A percentile compares a stretch with the other conserved stretches of the same genome.
phyloP scores from a whole-genome alignment of 2,888 invertebrate genomes.

The Drosophila nr. fundita region DNA sequence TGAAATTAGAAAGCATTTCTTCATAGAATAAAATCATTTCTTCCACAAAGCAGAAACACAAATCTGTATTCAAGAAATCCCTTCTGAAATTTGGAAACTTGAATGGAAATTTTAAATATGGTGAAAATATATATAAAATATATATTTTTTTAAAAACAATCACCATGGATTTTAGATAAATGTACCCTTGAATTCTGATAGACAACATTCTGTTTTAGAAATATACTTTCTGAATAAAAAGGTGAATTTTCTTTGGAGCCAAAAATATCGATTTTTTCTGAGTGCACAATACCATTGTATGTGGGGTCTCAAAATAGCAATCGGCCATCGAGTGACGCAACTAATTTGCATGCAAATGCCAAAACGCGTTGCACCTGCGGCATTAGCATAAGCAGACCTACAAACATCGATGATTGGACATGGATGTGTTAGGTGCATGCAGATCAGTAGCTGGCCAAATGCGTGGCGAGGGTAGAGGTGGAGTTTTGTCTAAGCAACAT shows the following conservation, averaged over 20 bases:
- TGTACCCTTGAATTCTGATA: background rate
- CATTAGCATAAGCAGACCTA: conserved; percentile 68
- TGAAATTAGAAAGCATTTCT: background rate
- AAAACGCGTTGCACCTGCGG: conserved; percentile 75
- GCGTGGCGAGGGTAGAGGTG: background rate
- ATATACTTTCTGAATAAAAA: background rate
- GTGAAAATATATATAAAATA: background rate
- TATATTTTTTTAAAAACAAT: background rate
- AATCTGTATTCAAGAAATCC: background rate
- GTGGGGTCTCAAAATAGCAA: conserved; percentile 1
- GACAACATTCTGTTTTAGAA: background rate
- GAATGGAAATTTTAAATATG: fast-evolving
- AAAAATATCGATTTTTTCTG: background rate
- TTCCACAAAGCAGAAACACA: background rate
- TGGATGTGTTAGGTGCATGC: conserved; percentile 1
- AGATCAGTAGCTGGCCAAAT: background rate
- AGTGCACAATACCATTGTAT: background rate
- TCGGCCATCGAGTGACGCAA: conserved; percentile 34
- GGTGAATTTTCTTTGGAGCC: background rate
- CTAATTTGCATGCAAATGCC: conserved; percentile 79
- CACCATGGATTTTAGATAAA: too few relatives aligned
- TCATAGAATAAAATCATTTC: background rate
- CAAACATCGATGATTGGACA: conserved; percentile 38
- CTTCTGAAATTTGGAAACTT: background rate
- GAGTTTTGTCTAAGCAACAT: conserved; percentile 50